Conservation (phyloP, 2,113 vertebrate genomes). For the Psilopsiagon aymara region DNA sequence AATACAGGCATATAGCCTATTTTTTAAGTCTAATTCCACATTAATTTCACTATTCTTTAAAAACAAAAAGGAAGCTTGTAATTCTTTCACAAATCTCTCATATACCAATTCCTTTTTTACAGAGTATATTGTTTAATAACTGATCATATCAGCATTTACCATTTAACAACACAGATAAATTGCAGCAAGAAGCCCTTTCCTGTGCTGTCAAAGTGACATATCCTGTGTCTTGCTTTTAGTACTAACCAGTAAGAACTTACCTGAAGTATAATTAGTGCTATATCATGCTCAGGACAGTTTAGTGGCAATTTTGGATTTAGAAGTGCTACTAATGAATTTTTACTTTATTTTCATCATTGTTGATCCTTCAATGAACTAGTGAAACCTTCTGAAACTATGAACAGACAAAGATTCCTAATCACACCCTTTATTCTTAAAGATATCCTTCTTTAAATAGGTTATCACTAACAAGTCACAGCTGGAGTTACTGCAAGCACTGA, state of each 20-base stretch:
- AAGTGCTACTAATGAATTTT: conserved; percentile 12
- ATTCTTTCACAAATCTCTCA: background rate
- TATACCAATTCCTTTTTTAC: background rate
- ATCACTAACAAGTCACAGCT: conserved; percentile 86
- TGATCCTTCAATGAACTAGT: conserved; percentile 33
- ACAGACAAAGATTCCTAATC: conserved; percentile 65
- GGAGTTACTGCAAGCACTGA: conserved; percentile 75
- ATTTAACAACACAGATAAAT: background rate
- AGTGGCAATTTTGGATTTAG: background rate
- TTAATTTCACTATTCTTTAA: background rate
- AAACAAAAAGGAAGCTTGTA: background rate
- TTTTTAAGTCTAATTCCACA: background rate
- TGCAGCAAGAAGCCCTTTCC: background rate
- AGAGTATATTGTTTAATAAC: background rate
- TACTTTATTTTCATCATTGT: conserved; percentile 25
- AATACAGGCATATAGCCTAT: background rate
- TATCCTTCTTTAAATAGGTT: conserved; percentile 83
- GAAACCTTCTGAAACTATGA: conserved; percentile 56
- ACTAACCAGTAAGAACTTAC: background rate
- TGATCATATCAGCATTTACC: background rate
- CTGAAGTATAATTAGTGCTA: background rate
- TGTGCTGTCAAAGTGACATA: background rate
- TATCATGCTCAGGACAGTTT: background rate
- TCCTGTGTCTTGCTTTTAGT: background rate
- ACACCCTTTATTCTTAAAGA: conserved; percentile 73